These are phyloP conservation scores for Volucella zonaria DNA, from an alignment of 2,888 invertebrate genomes.

Conservation along the genomic window DNA sequence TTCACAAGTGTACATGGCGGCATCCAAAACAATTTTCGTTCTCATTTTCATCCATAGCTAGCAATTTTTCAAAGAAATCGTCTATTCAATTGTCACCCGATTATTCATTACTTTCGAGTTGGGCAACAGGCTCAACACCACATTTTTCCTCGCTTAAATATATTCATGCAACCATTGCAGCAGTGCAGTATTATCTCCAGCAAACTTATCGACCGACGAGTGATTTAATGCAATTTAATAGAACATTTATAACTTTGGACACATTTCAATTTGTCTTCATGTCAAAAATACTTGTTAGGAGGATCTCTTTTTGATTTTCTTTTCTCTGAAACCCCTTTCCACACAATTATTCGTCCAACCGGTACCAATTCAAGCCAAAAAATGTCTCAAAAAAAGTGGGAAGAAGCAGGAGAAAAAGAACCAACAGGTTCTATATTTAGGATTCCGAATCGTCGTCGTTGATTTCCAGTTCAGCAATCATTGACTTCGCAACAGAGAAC, in stretches of 20 bases:
- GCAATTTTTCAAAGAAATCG: constrained; percentile 32
- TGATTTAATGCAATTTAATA: constrained; percentile 74
- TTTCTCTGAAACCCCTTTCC: constrained; percentile 6
- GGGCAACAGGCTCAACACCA: constrained; percentile 15
- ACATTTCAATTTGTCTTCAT: constrained; percentile 74
- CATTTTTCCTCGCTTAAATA: constrained; percentile 4
- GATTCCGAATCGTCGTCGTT: constrained; percentile 27
- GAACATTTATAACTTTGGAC: constrained; percentile 72
- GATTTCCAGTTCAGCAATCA: constrained; percentile 45
- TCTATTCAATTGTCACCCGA: constrained; percentile 61
- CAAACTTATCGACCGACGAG: constrained; percentile 56
- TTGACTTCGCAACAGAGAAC: constrained; percentile 22
- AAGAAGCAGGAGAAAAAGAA: not conserved
- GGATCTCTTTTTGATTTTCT: constrained; percentile 27
- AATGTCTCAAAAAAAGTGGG: not conserved
- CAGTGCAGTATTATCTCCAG: constrained; percentile 19
- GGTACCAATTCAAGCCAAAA: not conserved
- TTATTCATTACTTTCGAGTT: constrained; percentile 36
- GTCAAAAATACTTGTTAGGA: constrained; percentile 64
- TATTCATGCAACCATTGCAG: constrained; percentile 38
- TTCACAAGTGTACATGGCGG: constrained; percentile 1
- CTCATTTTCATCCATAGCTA: constrained; percentile 14
- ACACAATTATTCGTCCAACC: not conserved
- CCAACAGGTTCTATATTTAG: constrained; percentile 63
- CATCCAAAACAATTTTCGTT: constrained; percentile 13